Base-by-base conservation (phyloP, 2,797 vertebrate genomes). In the Octomys mimax region DNA sequence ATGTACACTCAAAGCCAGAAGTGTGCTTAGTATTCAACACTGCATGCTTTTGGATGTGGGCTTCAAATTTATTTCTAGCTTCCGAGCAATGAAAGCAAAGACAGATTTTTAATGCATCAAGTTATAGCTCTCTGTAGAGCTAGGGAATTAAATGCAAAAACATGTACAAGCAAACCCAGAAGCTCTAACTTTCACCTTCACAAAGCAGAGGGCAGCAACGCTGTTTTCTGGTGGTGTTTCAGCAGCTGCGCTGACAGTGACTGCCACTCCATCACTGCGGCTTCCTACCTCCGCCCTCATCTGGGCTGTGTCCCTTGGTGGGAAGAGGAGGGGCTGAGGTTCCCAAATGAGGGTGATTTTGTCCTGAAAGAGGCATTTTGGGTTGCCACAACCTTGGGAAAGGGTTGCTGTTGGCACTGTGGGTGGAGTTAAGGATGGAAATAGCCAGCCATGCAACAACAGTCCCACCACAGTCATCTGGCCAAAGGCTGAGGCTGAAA, bases 31-130 rank as follows among this genome's bases (percentile, higher is more conserved):
- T 73, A 68, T 28, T 83, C 39, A 57, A 77, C 66, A 6, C 9
- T 22, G 3, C 6, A 8, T 6, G 9, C 33, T 26, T 3, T 64
- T 31, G 39, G 19, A 22, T 8, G 24, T 28, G 11, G 33, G 21
- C 28, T 89, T 21, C 6, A 70, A 24, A 83, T 70, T 92, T 70
- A 54, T 61, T 73, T 79, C 28, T 39, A 75, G 39, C 61, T 91
- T 92, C 88, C 24, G 28, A 83, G 71, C 42, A 70, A 88, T n/a
- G 28, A 70, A 83, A 92, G 62, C 57, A 88, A 88, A 90, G 64
- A 39, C 61, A 18, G 31, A 80, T 18, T 80, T 95, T 91, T 80
- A 90, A 93, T 70, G 7, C 33, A 14, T 11, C 39, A 22, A 89
- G 57, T 42, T 93, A 42, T 68, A 95, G 79, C 61, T 46, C 49